Conservation (phyloP, 2,113 vertebrate genomes). For the Phoenicopterus ruber region DNA sequence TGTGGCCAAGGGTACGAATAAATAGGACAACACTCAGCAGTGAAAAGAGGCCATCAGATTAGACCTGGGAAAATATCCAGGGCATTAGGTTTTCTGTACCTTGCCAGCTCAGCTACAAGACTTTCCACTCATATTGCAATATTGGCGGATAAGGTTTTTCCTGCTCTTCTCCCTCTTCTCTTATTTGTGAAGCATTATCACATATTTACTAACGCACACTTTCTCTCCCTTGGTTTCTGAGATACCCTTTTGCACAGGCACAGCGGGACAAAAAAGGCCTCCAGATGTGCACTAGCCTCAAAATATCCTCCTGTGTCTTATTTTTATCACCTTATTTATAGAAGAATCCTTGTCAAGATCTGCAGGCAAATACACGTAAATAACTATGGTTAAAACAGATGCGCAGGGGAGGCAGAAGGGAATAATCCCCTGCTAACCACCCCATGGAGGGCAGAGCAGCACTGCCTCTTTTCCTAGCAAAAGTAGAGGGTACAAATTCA, state of each 20-base stretch:
- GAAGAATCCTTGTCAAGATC: not conserved
- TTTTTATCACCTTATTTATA: conserved; percentile 43
- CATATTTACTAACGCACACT: not conserved
- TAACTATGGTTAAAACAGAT: conserved; percentile 24
- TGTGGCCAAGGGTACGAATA: not conserved
- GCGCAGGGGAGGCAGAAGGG: not conserved
- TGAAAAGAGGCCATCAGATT: conserved; percentile 6
- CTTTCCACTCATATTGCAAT: not conserved
- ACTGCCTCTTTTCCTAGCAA: not conserved
- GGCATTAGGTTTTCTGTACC: not conserved
- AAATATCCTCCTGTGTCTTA: conserved; percentile 4
- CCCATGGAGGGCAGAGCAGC: not conserved
- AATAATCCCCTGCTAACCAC: not conserved
- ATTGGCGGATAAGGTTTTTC: not conserved
- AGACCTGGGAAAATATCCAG: not conserved
- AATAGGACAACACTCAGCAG: not conserved
- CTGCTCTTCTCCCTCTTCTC: not conserved
- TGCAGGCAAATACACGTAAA: conserved; percentile 47
- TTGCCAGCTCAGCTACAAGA: not conserved
- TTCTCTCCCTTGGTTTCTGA: not conserved
- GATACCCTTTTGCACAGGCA: not conserved
- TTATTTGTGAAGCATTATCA: not conserved
- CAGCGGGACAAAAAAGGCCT: conserved; percentile 11
- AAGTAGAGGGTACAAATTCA: not conserved
- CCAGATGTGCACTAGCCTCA: not conserved